Percentiles rank a stretch among this genome's conserved stretches.
phyloP scores from a whole-genome alignment of 2,113 vertebrate species.

The Corvus cornix region DNA sequence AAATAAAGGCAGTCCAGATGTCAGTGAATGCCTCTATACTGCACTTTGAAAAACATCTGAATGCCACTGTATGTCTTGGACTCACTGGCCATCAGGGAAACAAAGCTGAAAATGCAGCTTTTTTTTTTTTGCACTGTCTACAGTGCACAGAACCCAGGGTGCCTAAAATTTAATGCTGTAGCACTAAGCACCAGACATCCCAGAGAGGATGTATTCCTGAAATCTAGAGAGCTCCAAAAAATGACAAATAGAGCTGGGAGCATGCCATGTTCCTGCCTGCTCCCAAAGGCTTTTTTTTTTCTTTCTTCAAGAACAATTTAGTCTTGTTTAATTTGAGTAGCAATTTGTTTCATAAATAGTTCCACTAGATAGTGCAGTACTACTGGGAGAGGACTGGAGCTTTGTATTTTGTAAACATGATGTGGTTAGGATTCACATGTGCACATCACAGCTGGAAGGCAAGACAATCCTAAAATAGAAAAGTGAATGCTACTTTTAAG shows the following conservation, averaged over 20 bases:
- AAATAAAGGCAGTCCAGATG: neutral
- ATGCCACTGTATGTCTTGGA: neutral
- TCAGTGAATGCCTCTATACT: neutral
- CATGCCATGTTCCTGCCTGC: neutral
- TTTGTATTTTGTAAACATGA: neutral
- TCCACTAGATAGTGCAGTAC: neutral
- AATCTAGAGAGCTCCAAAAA: neutral
- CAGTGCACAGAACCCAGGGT: neutral
- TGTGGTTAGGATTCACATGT: neutral
- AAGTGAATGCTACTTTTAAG: neutral
- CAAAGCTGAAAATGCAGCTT: neutral
- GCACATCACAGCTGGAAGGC: neutral
- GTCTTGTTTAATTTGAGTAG: neutral
- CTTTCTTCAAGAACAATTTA: neutral
- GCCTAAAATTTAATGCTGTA: neutral
- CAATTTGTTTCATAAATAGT: neutral
- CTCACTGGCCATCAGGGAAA: neutral
- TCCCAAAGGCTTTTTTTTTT: neutral
- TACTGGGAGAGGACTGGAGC: neutral
- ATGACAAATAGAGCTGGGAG: neutral
- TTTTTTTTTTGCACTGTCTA: neutral
- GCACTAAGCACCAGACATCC: neutral
- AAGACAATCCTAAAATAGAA: slow-evolving; percentile 2
- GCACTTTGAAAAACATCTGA: neutral
- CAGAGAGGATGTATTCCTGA: neutral